Evolutionary conservation across 1,140 invertebrate genomes (phyloP).

Genomic region (Dendrolimus kikuchii): DNA sequence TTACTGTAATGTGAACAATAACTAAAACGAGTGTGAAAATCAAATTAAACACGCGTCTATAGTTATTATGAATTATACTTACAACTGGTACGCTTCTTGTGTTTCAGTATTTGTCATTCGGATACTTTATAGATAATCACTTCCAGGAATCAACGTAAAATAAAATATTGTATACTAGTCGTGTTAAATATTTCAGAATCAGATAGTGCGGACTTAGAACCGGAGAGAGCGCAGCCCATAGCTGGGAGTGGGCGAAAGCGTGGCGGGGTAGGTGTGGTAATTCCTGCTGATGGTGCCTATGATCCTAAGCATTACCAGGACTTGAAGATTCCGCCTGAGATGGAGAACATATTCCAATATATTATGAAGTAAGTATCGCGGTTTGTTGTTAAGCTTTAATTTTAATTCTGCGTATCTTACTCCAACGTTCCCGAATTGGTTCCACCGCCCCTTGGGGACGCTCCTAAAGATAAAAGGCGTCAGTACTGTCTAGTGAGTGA

Average conservation of each 20-base stretch:
- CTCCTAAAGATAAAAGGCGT: no score
- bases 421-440: no score
- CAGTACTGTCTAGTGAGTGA: no score
- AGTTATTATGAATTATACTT: no score
- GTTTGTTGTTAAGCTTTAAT: not conserved
- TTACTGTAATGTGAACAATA: not conserved
- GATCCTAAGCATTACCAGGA: slow-evolving; percentile 90
- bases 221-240: slow-evolving; percentile 28
- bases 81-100: not conserved
- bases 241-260: slow-evolving; percentile 31
- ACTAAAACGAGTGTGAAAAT: slow-evolving; percentile 1
- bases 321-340: slow-evolving; percentile 85
- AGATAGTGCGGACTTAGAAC: slow-evolving; percentile 44
- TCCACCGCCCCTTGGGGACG: no score
- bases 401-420: no score
- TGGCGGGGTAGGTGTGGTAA: slow-evolving; percentile 39
- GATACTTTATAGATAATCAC: no score
- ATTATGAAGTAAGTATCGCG: slow-evolving; percentile 83
- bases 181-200: slow-evolving; percentile 26
- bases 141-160: no score
- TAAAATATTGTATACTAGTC: no score
- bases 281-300: slow-evolving; percentile 79
- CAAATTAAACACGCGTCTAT: no score
- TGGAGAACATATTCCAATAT: slow-evolving; percentile 94
- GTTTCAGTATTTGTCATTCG: not conserved